Percentiles rank a stretch among this genome's conserved stretches.
These are phyloP conservation scores for Hesperophylax magnus DNA, from an alignment of 1,140 invertebrate species.

Conservation along the genomic window DNA sequence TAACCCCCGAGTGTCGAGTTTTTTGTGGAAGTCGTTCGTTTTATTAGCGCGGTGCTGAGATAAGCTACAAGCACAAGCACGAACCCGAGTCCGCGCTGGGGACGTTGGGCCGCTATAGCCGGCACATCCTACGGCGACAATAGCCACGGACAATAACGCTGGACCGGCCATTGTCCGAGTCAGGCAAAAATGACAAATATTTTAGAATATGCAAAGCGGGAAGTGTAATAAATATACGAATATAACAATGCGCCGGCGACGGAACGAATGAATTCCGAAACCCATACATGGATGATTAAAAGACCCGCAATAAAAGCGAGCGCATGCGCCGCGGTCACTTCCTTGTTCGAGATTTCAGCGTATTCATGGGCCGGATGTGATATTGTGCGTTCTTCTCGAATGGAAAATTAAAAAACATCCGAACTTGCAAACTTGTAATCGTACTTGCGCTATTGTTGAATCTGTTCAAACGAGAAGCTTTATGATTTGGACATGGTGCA, in stretches of 20 bases:
- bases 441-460: not conserved
- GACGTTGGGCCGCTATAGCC: not conserved
- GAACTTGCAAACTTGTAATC: not conserved
- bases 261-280: slow-evolving; percentile 44
- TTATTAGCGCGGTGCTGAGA: not conserved
- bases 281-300: slow-evolving; percentile 46
- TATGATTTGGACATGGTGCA: slow-evolving; percentile 6
- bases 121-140: slow-evolving; percentile 20
- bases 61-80: not conserved
- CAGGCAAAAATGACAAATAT: slow-evolving; percentile 53
- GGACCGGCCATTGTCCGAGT: slow-evolving; percentile 40
- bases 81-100: not conserved
- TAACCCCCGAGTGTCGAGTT: too few species aligned
- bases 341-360: slow-evolving; percentile 13
- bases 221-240: slow-evolving; percentile 52
- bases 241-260: slow-evolving; percentile 48
- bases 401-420: slow-evolving; percentile 28
- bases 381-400: slow-evolving; percentile 28
- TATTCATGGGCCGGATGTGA: slow-evolving; percentile 3
- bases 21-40: too few species aligned
- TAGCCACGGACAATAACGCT: slow-evolving; percentile 36
- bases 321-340: slow-evolving; percentile 1
- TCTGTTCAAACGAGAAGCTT: slow-evolving; percentile 7
- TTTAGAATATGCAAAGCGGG: slow-evolving; percentile 52
- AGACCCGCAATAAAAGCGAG: slow-evolving; percentile 37